phyloP scores from a whole-genome alignment of 1,140 invertebrate species.

The Hirudo medicinalis region DNA sequence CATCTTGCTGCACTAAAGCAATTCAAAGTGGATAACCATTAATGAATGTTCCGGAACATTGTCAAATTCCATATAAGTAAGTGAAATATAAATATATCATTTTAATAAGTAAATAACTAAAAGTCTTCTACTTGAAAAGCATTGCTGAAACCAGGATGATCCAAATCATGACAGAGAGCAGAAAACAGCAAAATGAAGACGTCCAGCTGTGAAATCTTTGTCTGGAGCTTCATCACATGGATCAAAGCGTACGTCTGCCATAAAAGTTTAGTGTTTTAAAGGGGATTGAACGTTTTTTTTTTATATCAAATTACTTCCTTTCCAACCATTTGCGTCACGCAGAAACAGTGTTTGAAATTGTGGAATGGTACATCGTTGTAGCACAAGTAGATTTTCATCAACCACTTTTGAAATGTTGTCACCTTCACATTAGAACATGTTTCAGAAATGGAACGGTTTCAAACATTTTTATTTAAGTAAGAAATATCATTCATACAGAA shows the following conservation, averaged over 20 bases:
- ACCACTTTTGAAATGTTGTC: conserved; percentile 32
- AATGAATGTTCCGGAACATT: too few relatives aligned
- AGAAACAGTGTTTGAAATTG: conserved; percentile 77
- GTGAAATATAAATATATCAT: too few relatives aligned
- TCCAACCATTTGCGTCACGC: conserved; percentile 76
- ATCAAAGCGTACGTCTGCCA: conserved; percentile 71
- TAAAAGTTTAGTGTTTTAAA: conserved; percentile 22
- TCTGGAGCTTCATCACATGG: conserved; percentile 55
- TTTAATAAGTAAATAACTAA: too few relatives aligned
- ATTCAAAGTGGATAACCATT: too few relatives aligned
- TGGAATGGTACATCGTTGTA: conserved; percentile 57
- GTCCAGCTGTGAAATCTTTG: conserved; percentile 59
- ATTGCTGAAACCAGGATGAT: conserved; percentile 43
- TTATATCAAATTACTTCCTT: background rate
- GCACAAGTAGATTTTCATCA: conserved; percentile 38
- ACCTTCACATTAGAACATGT: too few relatives aligned
- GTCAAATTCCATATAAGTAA: too few relatives aligned
- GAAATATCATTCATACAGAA: too few relatives aligned
- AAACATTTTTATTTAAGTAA: too few relatives aligned
- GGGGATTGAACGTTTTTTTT: background rate
- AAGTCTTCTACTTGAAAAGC: conserved; percentile 51
- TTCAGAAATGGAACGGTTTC: too few relatives aligned
- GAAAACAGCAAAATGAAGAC: conserved; percentile 64
- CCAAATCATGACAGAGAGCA: conserved; percentile 56
- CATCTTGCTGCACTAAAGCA: too few relatives aligned